phyloP scores from a whole-genome alignment of 2,113 vertebrate species.

The Macroglossus sobrinus region DNA sequence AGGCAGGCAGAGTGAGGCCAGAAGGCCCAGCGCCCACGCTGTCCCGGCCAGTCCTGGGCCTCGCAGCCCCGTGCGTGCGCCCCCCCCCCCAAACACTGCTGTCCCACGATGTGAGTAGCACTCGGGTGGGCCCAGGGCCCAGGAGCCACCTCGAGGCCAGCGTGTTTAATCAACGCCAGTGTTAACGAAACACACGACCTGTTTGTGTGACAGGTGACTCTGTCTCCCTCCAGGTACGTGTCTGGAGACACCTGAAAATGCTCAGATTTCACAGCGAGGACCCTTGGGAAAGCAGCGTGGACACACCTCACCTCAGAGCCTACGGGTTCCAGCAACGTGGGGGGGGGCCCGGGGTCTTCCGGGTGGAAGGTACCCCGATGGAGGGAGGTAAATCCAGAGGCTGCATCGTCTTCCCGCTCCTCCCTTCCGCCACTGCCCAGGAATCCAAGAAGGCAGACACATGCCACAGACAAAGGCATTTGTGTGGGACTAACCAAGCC shows the following conservation, averaged over 20 bases:
- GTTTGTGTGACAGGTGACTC: background rate
- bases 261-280: background rate
- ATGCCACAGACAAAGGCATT: background rate
- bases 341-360: background rate
- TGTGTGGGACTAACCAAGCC: too few species aligned
- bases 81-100: accelerated
- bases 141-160: background rate
- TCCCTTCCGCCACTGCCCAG: background rate
- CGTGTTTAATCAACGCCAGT: background rate
- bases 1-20: background rate
- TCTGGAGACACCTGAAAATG: background rate
- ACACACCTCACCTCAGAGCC: background rate
- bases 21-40: background rate
- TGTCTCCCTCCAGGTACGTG: background rate
- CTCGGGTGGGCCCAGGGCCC: accelerated
- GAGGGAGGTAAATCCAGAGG: background rate
- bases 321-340: background rate
- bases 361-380: too few species aligned
- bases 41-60: background rate
- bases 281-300: background rate
- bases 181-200: background rate
- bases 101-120: background rate
- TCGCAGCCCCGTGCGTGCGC: background rate
- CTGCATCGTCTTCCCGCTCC: background rate
- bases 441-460: background rate